Base-by-base conservation (phyloP, 2,113 vertebrate species). In the Gambusia holbrooki region DNA sequence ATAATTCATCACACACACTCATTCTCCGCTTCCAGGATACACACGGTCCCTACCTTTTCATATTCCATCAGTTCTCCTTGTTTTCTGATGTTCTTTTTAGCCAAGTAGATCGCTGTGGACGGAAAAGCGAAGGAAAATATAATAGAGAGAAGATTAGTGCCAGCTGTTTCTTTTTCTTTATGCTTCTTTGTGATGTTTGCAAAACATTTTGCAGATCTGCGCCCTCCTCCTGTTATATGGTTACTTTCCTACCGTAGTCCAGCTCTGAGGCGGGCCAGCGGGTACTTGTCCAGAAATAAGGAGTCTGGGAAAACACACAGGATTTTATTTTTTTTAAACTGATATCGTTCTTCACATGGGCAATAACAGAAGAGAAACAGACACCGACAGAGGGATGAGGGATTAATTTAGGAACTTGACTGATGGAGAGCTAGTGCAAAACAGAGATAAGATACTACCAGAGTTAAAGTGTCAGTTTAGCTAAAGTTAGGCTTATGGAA, bases 81-180 rank as follows among this genome's bases (percentile, higher is more conserved):
- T 88, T 96, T 97, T 65, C 95, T 91, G 73, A 98, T 98, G 84
- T 96, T 98, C 93, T 97, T 99, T 95, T 99, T 99, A 42, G 97
- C 95, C 90, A 99, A 80, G 91, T 96, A 98, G 83, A 98, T 96
- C 62, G 97, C 98, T 97, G 88, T 37, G 61, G 29, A 73, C 0
- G 17, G 5, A 79, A 33, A 19, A 22, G 66, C 0, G n/a, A 66
- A 48, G 25, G 40, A 48, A 66, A 4, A 28, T 6, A 17, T 32
- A 5, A 29, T 12, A 17, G 15, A 13, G 28, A 11, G 30, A 19
- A 71, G 10, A 1, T 73, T 0, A 51, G 17, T 60, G 30, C 12
- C 2, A 13, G 3, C 12, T 5, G 6, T 5, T 9, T 13, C 12
- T 40, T 30, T 1, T 19, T 51, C 10, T 12, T 25, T 25, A 45